Base-by-base conservation (phyloP, 1,140 invertebrate genomes). In the Hyles vespertilio region DNA sequence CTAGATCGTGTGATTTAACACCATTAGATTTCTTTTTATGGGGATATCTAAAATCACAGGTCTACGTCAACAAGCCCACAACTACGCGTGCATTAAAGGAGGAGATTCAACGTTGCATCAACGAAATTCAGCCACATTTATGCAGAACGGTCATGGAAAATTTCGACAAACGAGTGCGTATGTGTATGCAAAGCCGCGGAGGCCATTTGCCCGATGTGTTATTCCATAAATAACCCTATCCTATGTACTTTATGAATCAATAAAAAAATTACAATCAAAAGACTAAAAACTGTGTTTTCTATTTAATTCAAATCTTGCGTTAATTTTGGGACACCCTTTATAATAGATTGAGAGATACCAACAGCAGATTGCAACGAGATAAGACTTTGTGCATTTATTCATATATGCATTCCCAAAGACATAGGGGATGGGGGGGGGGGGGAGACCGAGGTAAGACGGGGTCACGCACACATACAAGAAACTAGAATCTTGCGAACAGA, bases 161-260 rank as follows among this genome's bases (percentile, higher is more conserved):
- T 61, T 58, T 64, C 34, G n/a, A 47, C 45, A 56, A 68, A 63
- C 9, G 49, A 51, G 56, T 59, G 40, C 45, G 50, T 55, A 51
- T 52, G 32, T 59, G 60, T 12, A 12, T 11, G 58, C 58, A 63
- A 54, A 67, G 54, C 44, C 61, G 51, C 44, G 56, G 54, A 44
- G 65, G 55, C 43, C 52, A 63, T 61, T 62, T 66, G 49, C 40
- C 36, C 33, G 55, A 65, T 61, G 36, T 55, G 12, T 50, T 65
- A 55, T 67, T 59, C 51, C 58, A 67, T 64, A 64, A 45, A 63
- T 58, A 63, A 58, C 54, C 58, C 43, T 52, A 63, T 60, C 10
- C 55, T 60, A 51, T 57, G 45, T 57, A 63, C 54, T 67, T 53
- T 61, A 63, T 33, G 56, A 57, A 33, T 57, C 12, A 58, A 62